Base-by-base conservation (phyloP, 2,113 vertebrate species). In the Suricata suricatta region DNA sequence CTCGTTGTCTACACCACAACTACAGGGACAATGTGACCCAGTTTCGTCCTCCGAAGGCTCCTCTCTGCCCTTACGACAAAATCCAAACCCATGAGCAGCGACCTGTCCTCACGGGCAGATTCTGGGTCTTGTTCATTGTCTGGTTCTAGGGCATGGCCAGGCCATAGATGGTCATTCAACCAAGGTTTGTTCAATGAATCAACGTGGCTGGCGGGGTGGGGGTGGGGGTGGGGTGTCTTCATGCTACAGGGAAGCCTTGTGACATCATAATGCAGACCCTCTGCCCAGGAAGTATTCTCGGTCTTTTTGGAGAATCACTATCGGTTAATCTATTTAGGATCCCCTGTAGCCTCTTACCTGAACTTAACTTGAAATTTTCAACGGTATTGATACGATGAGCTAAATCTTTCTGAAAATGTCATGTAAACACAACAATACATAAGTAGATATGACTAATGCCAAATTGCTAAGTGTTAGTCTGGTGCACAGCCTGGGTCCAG, bases 251-350 rank as follows among this genome's bases (percentile, higher is more conserved):
- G 50, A 35, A 74, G 80, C 9, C 44, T 71, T 57, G 88, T 97
- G 97, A 96, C 74, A 64, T 93, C 96, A 96, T 25, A 98, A 93
- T 95, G 89, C n/a, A 86, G 68, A n/a, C 3, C 4, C 16, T 38
- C 5, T 13, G 7, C 38, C 64, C 57, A 27, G n/a, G 47, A 94
- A 80, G 68, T 33, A 10, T 14, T 54, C 47, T 94, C 41, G 16
- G 25, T 33, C 27, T 83, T 12, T 29, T 17, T 21, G n/a, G 84
- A 90, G 19, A 72, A 90, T 4, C 15, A 47, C 27, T 38, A 38
- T 4, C 35, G 50, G 35, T 35, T 50, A 17, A 3, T 64, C 47
- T 25, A 41, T 13, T 31, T 31, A 6, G 23, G 33, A 66, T 64
- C n/a, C 23, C 54, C 35, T 44, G 33, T 44, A 66, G 63, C 9